Percentiles rank a stretch among this genome's conserved stretches.
phyloP scores from a whole-genome alignment of 2,888 invertebrate species.

The Drosophila merina region DNA sequence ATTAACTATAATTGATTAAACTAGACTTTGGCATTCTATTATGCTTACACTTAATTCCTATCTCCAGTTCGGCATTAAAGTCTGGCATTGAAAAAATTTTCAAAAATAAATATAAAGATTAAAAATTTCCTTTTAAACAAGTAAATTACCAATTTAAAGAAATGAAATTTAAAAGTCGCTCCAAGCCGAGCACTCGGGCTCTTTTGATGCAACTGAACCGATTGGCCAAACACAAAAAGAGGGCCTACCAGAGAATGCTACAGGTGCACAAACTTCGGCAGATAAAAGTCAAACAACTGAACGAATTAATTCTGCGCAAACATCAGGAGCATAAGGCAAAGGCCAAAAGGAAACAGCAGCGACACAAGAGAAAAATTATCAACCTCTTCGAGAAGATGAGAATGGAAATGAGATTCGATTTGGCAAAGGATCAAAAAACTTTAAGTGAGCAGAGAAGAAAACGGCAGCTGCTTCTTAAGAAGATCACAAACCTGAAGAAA shows the following conservation, averaged over 20 bases:
- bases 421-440: background rate
- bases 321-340: background rate
- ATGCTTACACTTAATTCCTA: background rate
- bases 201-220: background rate
- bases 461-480: background rate
- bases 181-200: background rate
- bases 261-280: background rate
- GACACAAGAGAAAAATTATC: background rate
- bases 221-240: background rate
- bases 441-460: background rate
- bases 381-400: background rate
- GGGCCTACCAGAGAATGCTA: background rate
- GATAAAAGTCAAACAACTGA: background rate
- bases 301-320: background rate
- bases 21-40: background rate
- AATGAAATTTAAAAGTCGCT: background rate
- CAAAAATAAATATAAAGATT: background rate
- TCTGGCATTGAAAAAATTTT: conserved; percentile 1
- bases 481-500: background rate
- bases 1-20: background rate
- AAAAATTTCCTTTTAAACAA: background rate
- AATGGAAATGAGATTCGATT: background rate
- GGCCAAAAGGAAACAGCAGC: background rate
- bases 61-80: background rate
- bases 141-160: background rate